Evolutionary conservation across 30 jellyfish, hydroid and myxozoan species (phyloP).

Genomic region (Catostylus mosaicus): DNA sequence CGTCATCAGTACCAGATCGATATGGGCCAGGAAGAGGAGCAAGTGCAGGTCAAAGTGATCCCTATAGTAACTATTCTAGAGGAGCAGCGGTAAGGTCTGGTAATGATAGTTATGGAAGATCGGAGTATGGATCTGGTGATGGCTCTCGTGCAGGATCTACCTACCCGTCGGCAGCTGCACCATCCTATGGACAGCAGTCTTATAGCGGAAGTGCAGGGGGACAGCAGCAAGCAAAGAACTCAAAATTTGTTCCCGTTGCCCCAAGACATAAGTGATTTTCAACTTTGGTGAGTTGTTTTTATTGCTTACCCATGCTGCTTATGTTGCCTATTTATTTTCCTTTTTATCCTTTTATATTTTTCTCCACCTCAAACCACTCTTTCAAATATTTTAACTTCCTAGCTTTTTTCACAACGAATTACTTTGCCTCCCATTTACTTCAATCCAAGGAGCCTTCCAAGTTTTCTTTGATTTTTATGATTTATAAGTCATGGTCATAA

Average conservation of each 20-base stretch:
- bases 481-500: too few relatives aligned
- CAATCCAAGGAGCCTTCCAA: too few relatives aligned
- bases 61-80: conserved; percentile 16
- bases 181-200: conserved; percentile 23
- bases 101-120: conserved; percentile 14
- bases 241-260: not conserved
- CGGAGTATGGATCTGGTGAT: conserved; percentile 2
- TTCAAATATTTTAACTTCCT: too few relatives aligned
- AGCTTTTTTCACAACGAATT: too few relatives aligned
- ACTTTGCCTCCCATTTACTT: too few relatives aligned
- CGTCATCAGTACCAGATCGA: not conserved
- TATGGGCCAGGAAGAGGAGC: conserved; percentile 22
- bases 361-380: too few relatives aligned
- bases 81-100: not conserved
- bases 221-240: not conserved
- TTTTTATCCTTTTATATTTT: not conserved
- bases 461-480: too few relatives aligned
- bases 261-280: not conserved
- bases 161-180: conserved; percentile 1
- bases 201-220: conserved; percentile 4
- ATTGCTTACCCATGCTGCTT: not conserved
- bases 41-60: not conserved
- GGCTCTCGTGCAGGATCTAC: not conserved
- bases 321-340: not conserved
- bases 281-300: not conserved